Evolutionary conservation across 2,113 vertebrate genomes (phyloP).

Genomic region (Alces alces): DNA sequence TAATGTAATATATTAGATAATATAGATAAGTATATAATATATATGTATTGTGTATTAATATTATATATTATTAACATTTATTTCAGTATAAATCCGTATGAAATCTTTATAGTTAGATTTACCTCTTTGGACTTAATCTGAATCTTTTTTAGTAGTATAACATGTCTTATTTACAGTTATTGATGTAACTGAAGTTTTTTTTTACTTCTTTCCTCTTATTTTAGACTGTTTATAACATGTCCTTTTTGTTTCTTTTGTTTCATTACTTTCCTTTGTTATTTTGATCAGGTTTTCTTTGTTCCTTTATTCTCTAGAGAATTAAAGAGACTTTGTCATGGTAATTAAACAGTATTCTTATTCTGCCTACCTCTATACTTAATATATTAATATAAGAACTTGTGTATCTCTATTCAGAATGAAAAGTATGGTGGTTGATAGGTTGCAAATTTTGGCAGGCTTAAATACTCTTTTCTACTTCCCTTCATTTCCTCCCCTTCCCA

Average conservation of each 20-base stretch:
- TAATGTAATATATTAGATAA: background rate
- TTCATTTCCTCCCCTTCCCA: background rate
- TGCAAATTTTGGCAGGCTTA: background rate
- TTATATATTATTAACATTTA: background rate
- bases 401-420: background rate
- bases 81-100: background rate
- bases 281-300: background rate
- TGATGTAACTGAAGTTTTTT: background rate
- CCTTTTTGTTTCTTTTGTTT: background rate
- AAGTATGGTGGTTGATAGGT: background rate
- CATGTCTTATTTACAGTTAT: background rate
- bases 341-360: background rate
- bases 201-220: background rate
- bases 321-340: background rate
- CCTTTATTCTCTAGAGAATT: background rate
- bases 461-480: background rate
- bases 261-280: background rate
- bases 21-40: background rate
- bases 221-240: background rate
- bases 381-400: background rate
- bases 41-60: background rate
- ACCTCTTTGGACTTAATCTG: background rate
- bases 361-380: background rate
- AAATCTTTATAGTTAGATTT: background rate
- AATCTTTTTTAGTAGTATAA: background rate